Evolutionary conservation across 2,797 vertebrate species (phyloP), one percentile per base, ranked within the genome.

Genomic region (Lepidocolaptes lacrymiger): DNA sequence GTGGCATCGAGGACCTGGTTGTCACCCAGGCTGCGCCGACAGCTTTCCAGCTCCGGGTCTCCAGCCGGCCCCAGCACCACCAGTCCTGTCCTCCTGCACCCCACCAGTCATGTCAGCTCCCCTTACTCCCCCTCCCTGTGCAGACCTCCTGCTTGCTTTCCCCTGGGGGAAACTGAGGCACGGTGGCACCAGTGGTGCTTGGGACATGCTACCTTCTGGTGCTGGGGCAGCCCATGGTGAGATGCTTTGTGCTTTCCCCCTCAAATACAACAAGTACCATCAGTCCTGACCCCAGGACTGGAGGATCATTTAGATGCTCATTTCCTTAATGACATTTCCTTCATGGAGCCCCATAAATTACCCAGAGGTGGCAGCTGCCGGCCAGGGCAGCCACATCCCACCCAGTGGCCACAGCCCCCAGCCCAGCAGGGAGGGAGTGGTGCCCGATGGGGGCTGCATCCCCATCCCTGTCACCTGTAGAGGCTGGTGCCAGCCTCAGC

Each of bases 11-110:
- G 97, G 32, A 61, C 7, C 18, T 98, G 88, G 0, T 75, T 71
- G 0, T 6, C 16, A 34, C 66, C 62, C 62, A 85, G 28, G 51
- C 2, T 87, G 26, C 7, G 93, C 93, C 98, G 98, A 24, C 94
- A 72, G 36, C 32, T 9, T 81, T 98, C 97, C 96, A 98, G 98
- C 12, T 59, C 75, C 7, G 91, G 55, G 59, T 97, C 90, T 3
- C 97, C 97, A 55, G 97, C 95, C 1, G 94, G 97, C 43, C 98
- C 99, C 97, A 99, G 97, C 44, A 99, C 0, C 88, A 99, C 91
- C 32, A 99, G 88, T 26, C 98, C 99, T 0, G 99, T 99, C 89
- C 92, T 97, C 93, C 99, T 99, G 94, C 22, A 9, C 27, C 75
- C 34, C 58, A 6, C 4, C 71, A 22, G 81, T 6, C 37, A 2